Evolutionary conservation across 2,113 vertebrate species (phyloP).

Genomic region (Mustelus asterias): DNA sequence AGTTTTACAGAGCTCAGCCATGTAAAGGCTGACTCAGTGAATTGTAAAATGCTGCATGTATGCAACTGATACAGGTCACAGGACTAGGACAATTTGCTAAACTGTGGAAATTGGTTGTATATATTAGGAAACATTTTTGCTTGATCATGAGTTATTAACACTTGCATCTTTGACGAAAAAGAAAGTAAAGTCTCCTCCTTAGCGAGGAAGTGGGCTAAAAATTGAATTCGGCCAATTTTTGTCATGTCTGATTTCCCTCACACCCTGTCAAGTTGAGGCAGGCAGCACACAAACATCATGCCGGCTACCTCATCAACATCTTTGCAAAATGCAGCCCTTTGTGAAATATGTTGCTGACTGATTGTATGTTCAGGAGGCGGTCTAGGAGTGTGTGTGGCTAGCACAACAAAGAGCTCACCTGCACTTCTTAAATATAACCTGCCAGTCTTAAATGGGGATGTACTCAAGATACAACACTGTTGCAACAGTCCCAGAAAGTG

Average conservation of each 20-base stretch:
- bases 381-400: neutral
- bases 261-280: neutral
- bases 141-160: neutral
- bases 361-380: neutral
- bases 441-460: too few relatives aligned
- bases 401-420: neutral
- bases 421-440: too few relatives aligned
- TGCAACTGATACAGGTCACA: neutral
- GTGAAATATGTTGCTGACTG: neutral
- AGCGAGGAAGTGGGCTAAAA: neutral
- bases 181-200: neutral
- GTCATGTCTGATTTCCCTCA: neutral
- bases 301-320: neutral
- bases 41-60: neutral
- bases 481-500: too few relatives aligned
- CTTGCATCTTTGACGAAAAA: neutral
- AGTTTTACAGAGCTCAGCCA: neutral
- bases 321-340: neutral
- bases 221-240: neutral
- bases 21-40: neutral
- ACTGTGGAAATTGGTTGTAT: neutral
- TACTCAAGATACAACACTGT: too few relatives aligned
- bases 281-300: neutral
- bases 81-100: neutral
- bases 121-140: neutral